These are phyloP conservation scores for Paralichthys olivaceus DNA, from an alignment of 2,113 vertebrate genomes.

Conservation along the genomic window DNA sequence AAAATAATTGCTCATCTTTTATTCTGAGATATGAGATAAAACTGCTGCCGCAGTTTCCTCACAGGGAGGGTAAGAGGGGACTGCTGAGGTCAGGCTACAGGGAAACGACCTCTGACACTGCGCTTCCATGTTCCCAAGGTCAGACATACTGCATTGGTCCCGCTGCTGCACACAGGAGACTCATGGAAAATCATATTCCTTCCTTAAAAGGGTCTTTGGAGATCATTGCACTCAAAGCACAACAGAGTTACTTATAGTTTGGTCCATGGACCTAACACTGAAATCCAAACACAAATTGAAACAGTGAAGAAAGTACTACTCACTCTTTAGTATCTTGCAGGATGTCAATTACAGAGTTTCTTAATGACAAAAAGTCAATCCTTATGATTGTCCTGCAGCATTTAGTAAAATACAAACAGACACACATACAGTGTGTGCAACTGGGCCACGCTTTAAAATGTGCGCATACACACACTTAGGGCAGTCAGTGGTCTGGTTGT, in stretches of 20 bases:
- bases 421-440: neutral
- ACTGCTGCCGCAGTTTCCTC: neutral
- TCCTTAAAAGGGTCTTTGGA: slow-evolving; percentile 1
- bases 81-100: slow-evolving; percentile 2
- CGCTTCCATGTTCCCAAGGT: slow-evolving; percentile 48
- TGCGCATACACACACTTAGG: slow-evolving; percentile 17
- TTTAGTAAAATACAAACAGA: slow-evolving; percentile 2
- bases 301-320: neutral
- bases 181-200: slow-evolving; percentile 5
- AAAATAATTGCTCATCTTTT: slow-evolving; percentile 7
- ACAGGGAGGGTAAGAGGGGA: slow-evolving; percentile 31
- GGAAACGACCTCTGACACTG: slow-evolving; percentile 30
- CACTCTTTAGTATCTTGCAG: neutral
- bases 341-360: neutral
- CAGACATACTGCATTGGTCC: slow-evolving; percentile 46
- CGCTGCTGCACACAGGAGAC: slow-evolving; percentile 42
- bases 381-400: neutral
- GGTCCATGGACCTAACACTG: too few relatives aligned
- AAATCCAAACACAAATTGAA: neutral
- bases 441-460: neutral
- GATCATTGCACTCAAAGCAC: slow-evolving; percentile 10
- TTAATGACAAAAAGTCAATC: too few relatives aligned
- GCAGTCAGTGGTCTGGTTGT: slow-evolving; percentile 55
- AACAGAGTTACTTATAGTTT: slow-evolving; percentile 5
- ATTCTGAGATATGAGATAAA: neutral